phyloP scores from a whole-genome alignment of 2,888 invertebrate genomes.

The Ophonus ardosiacus region DNA sequence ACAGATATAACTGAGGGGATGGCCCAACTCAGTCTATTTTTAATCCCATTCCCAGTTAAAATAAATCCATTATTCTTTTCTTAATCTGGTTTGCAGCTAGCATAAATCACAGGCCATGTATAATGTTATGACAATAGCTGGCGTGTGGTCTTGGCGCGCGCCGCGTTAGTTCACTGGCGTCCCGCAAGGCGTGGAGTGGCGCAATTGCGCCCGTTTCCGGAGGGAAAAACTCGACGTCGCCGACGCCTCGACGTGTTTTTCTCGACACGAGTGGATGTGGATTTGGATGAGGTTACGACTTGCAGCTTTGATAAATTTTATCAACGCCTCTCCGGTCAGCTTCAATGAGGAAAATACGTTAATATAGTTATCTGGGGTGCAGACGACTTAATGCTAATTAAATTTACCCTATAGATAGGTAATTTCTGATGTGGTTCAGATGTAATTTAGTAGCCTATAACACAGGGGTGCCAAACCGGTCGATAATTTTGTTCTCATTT shows the following conservation, averaged over 20 bases:
- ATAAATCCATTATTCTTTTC: conserved; percentile 64
- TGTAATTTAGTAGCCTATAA: not conserved
- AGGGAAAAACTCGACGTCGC: conserved; percentile 32
- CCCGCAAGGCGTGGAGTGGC: conserved; percentile 42
- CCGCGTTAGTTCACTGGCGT: conserved; percentile 45
- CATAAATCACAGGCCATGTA: conserved; percentile 60
- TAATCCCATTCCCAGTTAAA: conserved; percentile 61
- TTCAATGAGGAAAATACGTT: conserved; percentile 1
- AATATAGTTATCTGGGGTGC: not conserved
- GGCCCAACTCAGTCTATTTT: conserved; percentile 49
- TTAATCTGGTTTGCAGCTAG: conserved; percentile 63
- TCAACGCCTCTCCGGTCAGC: conserved; percentile 29
- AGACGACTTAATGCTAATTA: not conserved
- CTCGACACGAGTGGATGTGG: conserved; percentile 22
- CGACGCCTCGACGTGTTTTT: conserved; percentile 46
- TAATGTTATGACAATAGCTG: conserved; percentile 63
- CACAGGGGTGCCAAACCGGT: no score
- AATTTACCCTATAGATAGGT: not conserved
- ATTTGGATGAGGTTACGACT: conserved; percentile 7
- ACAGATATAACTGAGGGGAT: conserved; percentile 31
- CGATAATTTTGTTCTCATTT: no score
- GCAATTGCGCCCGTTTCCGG: conserved; percentile 48
- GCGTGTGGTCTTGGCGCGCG: conserved; percentile 56
- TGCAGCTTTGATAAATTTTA: conserved; percentile 36
- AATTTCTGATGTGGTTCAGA: not conserved